These are phyloP conservation scores for Pycnomerus fuliginosus DNA, from an alignment of 2,888 invertebrate genomes.

Conservation along the genomic window DNA sequence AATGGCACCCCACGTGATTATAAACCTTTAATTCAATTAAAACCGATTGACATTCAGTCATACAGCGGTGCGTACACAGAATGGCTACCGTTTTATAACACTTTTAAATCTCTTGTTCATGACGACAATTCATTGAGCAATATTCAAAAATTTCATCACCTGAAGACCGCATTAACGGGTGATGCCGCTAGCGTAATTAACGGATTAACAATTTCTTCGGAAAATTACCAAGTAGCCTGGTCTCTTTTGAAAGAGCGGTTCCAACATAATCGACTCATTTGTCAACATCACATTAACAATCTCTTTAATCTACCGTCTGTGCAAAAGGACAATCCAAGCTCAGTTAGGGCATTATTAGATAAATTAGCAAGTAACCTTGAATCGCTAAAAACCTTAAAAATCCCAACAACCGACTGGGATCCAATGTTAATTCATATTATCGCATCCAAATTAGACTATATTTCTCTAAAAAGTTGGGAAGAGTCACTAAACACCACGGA, in stretches of 20 bases:
- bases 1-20: too few relatives aligned
- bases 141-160: conserved; percentile 4
- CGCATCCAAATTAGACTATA: not conserved
- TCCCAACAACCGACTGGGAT: not conserved
- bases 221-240: not conserved
- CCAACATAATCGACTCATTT: not conserved
- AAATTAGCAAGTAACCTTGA: too few relatives aligned
- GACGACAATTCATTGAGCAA: not conserved
- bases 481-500: conserved; percentile 1
- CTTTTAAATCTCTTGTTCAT: conserved; percentile 1
- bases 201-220: not conserved
- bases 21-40: conserved; percentile 1
- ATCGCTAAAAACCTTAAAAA: too few relatives aligned
- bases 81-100: conserved; percentile 4
- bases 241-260: not conserved
- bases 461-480: conserved; percentile 1
- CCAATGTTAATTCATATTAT: not conserved
- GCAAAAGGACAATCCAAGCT: too few relatives aligned
- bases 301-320: not conserved
- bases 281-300: not conserved
- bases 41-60: not conserved
- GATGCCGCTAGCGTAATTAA: conserved; percentile 1
- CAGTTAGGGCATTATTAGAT: too few relatives aligned
- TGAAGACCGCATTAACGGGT: not conserved
- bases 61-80: conserved; percentile 2